Evolutionary conservation across 2,797 vertebrate genomes (phyloP), one percentile per base, ranked within the genome.

Genomic region (Leptatherina wallacei): DNA sequence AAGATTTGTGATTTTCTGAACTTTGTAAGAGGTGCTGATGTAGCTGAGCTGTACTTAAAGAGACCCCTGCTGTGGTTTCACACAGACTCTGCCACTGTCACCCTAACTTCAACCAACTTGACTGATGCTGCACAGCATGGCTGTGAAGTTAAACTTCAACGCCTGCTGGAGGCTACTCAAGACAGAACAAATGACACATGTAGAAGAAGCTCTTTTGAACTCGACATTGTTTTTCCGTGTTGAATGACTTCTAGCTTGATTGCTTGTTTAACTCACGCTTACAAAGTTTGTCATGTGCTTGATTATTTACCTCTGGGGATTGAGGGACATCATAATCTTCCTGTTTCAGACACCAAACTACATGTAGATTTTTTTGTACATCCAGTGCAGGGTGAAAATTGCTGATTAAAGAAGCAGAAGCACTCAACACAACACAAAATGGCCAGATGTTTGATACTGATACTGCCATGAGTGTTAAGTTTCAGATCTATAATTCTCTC

Each of bases 11-110:
- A 74, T 75, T 76, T 87, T 87, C 66, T 78, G 72, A 88, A 82
- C 66, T 66, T 68, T 42, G 55, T 73, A 73, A 56, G 60, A 82
- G 87, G 73, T 72, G 77, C 85, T 81, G 84, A 89, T 85, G 78
- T 82, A 77, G 74, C 78, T 81, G 79, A 84, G 86, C 59, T 52
- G n/a, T 75, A 72, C 84, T 90, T 91, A 89, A 89, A 88, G 79
- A 86, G 82, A 69, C 81, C 73, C 90, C 92, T 12, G 71, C 89
- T 83, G 90, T 68, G 89, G 77, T 77, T 85, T 85, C 85, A 87
- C 78, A 78, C 84, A 78, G 75, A 61, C 82, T 86, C 75, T 52
- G 75, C 65, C 75, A 73, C 72, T 56, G 69, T 86, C 79, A 88
- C 71, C 77, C 64, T 63, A 77, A 87, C 77, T 82, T 87, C 81